Evolutionary conservation across 2,113 vertebrate species (phyloP).

Genomic region (Glaucidium brasilianum): DNA sequence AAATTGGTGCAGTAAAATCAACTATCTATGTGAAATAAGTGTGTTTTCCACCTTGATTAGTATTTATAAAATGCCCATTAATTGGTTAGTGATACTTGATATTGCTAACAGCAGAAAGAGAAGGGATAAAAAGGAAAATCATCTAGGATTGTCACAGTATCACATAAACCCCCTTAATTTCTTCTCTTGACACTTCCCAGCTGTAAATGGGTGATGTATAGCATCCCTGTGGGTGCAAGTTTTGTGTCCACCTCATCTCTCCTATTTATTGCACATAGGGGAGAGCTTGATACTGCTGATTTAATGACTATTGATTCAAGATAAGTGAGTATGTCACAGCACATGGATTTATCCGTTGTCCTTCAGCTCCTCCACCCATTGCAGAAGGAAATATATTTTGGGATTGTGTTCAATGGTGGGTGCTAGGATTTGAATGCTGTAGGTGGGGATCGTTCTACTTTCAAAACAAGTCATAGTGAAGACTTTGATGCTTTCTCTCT

Average conservation of each 20-base stretch:
- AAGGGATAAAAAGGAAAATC: background rate
- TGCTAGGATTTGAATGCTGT: background rate
- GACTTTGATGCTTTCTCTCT: background rate
- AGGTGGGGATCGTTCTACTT: background rate
- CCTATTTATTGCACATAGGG: background rate
- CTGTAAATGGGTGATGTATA: background rate
- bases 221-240: background rate
- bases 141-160: background rate
- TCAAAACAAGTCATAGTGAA: background rate
- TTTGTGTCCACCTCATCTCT: background rate
- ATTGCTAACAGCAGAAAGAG: background rate
- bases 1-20: background rate
- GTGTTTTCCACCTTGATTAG: background rate
- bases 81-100: background rate
- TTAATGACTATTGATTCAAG: background rate
- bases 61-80: background rate
- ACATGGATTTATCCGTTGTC: background rate
- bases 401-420: background rate
- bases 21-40: background rate
- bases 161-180: background rate
- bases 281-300: background rate
- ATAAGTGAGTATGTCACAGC: background rate
- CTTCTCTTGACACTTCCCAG: background rate
- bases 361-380: background rate
- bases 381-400: background rate